Percentiles rank a stretch among this genome's conserved stretches.
These are phyloP conservation scores for Rotaria socialis DNA, from an alignment of 2,888 invertebrate genomes.

Conservation along the genomic window DNA sequence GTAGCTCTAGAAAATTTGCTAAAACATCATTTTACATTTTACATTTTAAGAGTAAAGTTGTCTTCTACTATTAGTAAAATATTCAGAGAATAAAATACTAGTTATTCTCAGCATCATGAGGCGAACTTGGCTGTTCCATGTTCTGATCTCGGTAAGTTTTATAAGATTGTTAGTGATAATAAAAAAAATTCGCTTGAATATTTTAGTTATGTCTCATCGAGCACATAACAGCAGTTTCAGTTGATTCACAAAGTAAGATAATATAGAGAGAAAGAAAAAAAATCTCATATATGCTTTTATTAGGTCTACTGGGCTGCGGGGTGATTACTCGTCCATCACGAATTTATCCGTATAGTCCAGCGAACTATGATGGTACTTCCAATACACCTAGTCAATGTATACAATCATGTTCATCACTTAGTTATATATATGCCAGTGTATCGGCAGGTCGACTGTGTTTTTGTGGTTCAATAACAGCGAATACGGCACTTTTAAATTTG, in stretches of 20 bases:
- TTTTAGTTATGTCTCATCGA: neutral
- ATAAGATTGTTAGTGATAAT: neutral
- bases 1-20: neutral
- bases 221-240: neutral
- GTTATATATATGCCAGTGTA: constrained; percentile 13
- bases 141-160: neutral
- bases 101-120: neutral
- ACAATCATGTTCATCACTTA: neutral
- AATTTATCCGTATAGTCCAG: neutral
- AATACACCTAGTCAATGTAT: constrained; percentile 11
- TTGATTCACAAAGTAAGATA: neutral
- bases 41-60: neutral
- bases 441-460: constrained; percentile 25
- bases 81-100: neutral
- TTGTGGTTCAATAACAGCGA: neutral
- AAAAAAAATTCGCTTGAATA: too few relatives aligned
- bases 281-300: neutral
- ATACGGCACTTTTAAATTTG: neutral
- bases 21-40: neutral
- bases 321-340: neutral
- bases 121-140: neutral
- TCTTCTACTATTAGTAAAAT: neutral
- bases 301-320: neutral
- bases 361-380: neutral
- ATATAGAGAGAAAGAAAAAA: neutral